Percentiles rank a stretch among this genome's conserved stretches.
Evolutionary conservation across 2,797 vertebrate genomes (phyloP).

Genomic region (Melanotaenia maccullochi): DNA sequence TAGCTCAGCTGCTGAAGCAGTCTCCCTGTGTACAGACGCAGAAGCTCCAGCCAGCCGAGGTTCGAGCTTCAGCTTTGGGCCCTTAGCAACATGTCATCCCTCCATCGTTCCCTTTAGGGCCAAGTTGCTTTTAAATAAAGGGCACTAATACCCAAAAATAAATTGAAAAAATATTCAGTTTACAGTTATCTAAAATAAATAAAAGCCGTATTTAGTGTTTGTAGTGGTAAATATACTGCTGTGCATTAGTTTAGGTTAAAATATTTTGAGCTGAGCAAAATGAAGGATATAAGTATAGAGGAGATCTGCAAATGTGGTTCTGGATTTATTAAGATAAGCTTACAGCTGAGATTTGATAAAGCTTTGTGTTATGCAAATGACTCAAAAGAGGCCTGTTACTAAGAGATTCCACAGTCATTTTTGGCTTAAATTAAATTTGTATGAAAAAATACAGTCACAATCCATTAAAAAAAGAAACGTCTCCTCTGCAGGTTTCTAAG

Average conservation of each 20-base stretch:
- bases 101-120: not conserved
- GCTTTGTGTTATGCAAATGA: slow-evolving; percentile 8
- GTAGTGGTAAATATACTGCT: not conserved
- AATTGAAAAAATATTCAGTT: not conserved
- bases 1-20: not conserved
- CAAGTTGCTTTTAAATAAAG: not conserved
- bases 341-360: slow-evolving; percentile 13
- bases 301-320: slow-evolving; percentile 9
- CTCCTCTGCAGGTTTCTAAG: slow-evolving; percentile 38
- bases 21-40: not conserved
- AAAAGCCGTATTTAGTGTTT: too few relatives aligned
- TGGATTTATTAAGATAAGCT: slow-evolving; percentile 18
- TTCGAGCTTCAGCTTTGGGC: not conserved
- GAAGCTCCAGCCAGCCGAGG: not conserved
- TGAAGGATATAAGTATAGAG: not conserved
- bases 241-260: slow-evolving; percentile 3
- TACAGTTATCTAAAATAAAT: slow-evolving; percentile 1
- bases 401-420: slow-evolving; percentile 6
- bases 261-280: not conserved
- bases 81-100: not conserved
- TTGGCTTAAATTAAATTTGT: slow-evolving; percentile 10
- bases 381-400: slow-evolving; percentile 1
- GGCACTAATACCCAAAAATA: not conserved
- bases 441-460: slow-evolving; percentile 4
- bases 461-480: slow-evolving; percentile 14